A percentile compares a stretch with the other conserved stretches of the same genome.
Conservation (phyloP, 1,140 invertebrate genomes). For the Melitaea cinxia region DNA sequence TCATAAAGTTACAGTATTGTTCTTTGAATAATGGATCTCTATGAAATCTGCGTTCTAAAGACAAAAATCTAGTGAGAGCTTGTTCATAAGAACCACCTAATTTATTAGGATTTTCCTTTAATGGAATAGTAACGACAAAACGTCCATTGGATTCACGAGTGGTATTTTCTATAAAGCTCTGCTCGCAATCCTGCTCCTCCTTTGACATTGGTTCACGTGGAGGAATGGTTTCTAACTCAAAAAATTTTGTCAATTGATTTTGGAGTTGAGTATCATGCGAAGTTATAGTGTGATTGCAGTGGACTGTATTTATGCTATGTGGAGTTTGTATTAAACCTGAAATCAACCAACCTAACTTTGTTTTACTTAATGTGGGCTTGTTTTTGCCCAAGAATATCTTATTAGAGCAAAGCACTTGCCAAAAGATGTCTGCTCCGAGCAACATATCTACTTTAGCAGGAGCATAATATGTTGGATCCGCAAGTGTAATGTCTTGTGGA, state of each 20-base stretch:
- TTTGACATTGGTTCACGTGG: slow-evolving; percentile 24
- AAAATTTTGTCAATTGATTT: slow-evolving; percentile 34
- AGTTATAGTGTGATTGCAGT: slow-evolving; percentile 12
- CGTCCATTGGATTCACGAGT: slow-evolving; percentile 18
- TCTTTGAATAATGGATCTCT: slow-evolving; percentile 7
- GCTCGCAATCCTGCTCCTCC: slow-evolving; percentile 33
- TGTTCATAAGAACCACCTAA: slow-evolving; percentile 17
- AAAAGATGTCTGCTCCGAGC: slow-evolving; percentile 28
- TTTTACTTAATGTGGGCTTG: slow-evolving; percentile 40
- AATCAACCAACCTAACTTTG: slow-evolving; percentile 44
- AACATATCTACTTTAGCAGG: too few species aligned
- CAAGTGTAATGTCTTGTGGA: slow-evolving; percentile 23
- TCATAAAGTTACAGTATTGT: background rate
- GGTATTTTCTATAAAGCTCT: slow-evolving; percentile 31
- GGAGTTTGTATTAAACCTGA: slow-evolving; percentile 24
- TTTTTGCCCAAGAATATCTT: slow-evolving; percentile 42
- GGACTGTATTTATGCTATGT: slow-evolving; percentile 11
- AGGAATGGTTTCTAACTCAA: slow-evolving; percentile 28
- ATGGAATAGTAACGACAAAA: slow-evolving; percentile 34
- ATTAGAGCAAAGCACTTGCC: slow-evolving; percentile 35
- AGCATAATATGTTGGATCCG: slow-evolving; percentile 20
- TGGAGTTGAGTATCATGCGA: slow-evolving; percentile 19
- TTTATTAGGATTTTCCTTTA: slow-evolving; percentile 17
- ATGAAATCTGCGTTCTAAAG: slow-evolving; percentile 15
- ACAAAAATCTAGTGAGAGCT: slow-evolving; percentile 13